phyloP scores from a whole-genome alignment of 2,797 vertebrate genomes.

The Galagoides demidoff region DNA sequence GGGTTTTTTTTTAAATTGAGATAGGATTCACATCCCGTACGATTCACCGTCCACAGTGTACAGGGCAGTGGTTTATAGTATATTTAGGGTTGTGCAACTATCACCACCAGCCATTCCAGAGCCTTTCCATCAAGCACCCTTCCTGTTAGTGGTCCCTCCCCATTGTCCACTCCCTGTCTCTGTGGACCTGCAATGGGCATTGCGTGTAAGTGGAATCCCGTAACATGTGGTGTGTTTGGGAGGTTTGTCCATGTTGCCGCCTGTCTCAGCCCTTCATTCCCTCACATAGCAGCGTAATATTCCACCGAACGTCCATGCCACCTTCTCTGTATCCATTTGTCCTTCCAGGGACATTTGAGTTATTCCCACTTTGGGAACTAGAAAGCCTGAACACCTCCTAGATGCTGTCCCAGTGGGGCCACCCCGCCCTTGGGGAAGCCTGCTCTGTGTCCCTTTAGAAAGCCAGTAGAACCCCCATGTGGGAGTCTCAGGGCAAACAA shows the following conservation, averaged over 20 bases:
- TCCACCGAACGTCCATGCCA: accelerated
- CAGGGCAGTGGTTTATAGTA: not conserved
- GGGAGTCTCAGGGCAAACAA: accelerated
- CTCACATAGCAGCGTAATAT: accelerated
- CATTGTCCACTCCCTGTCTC: accelerated
- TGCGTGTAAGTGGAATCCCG: accelerated
- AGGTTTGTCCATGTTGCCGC: accelerated
- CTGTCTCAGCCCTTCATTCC: accelerated
- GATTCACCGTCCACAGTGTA: accelerated
- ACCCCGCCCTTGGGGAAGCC: not conserved
- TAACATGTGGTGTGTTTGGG: accelerated
- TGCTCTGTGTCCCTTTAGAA: too few species aligned
- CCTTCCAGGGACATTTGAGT: accelerated
- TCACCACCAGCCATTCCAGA: not conserved
- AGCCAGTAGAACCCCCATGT: not conserved
- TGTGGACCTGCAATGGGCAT: accelerated
- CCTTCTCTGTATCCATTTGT: accelerated
- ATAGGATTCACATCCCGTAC: accelerated
- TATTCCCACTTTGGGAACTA: accelerated
- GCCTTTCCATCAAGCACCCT: not conserved
- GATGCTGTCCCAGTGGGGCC: not conserved
- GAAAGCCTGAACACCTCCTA: too few species aligned
- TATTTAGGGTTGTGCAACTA: too few species aligned
- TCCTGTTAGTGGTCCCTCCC: accelerated
- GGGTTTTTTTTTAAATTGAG: not conserved